A percentile compares a stretch with the other conserved stretches of the same genome.
phyloP scores from a whole-genome alignment of 2,113 vertebrate species.

The Marmota monax region DNA sequence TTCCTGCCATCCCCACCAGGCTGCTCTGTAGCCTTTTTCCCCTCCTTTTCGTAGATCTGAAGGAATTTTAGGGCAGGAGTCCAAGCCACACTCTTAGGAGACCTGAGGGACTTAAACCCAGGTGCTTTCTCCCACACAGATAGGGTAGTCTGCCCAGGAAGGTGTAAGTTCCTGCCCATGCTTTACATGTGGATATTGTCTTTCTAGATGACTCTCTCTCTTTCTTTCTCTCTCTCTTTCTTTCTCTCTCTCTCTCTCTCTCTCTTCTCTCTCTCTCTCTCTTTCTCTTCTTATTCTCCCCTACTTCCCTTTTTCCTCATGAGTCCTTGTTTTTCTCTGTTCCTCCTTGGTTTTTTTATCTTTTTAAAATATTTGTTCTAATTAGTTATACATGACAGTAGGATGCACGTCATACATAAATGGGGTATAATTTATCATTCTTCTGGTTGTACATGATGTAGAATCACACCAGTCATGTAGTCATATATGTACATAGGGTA shows the following conservation, averaged over 20 bases:
- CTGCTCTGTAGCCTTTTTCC: neutral
- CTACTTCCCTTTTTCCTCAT: neutral
- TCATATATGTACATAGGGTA: too few relatives aligned
- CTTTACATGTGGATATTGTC: slow-evolving; percentile 74
- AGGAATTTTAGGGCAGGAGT: neutral
- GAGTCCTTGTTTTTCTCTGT: slow-evolving; percentile 68
- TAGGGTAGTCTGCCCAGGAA: slow-evolving; percentile 55
- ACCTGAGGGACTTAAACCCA: neutral
- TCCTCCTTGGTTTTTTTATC: slow-evolving; percentile 34
- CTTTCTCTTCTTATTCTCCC: neutral
- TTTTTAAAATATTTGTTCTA: slow-evolving; percentile 56
- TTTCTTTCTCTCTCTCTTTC: neutral
- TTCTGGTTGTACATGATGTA: too few relatives aligned
- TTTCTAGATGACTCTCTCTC: slow-evolving; percentile 20
- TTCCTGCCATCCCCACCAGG: neutral
- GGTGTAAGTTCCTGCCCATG: slow-evolving; percentile 70
- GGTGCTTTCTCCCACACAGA: neutral
- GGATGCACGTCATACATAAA: too few relatives aligned
- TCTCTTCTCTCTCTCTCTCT: neutral
- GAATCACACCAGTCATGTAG: too few relatives aligned
- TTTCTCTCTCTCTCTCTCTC: neutral
- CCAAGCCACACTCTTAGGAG: slow-evolving; percentile 48
- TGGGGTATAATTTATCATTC: too few relatives aligned
- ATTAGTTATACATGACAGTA: too few relatives aligned
- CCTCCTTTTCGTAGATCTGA: slow-evolving; percentile 37